Base-by-base conservation (phyloP, 2,113 vertebrate genomes). In the Nothoprocta pentlandii region DNA sequence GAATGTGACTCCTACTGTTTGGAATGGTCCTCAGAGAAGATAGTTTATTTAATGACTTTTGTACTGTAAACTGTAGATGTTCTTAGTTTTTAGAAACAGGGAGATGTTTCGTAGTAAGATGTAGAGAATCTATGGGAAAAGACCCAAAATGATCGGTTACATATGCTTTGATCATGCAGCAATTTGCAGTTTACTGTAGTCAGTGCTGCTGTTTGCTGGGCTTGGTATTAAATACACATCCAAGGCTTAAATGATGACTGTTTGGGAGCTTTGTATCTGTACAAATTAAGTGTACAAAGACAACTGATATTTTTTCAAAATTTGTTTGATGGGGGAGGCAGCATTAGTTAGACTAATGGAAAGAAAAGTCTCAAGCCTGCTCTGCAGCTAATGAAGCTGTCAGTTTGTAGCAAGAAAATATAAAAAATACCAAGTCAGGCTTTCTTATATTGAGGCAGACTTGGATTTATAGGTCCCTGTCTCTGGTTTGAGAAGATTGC, bases 21-120 rank as follows among this genome's bases (percentile, higher is more conserved):
- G 92, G 92, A 95, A 92, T 95, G 86, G 63, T 90, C 66, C 63
- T 90, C 51, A 58, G 92, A 73, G 53, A 58, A 82, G 62, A 61
- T 2, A 6, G 93, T 93, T 96, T 93, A 87, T 92, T 93, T 95
- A 93, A 66, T 81, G 49, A 46, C 61, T 95, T 91, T 56, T 46
- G 8, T 87, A 79, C 66, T 89, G 26, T 84, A 93, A 95, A 93
- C 90, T 61, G 34, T 47, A 44, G 93, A 19, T 13, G 13, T 90
- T 89, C 62, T 44, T 0, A 0, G 16, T 3, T 83, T 94, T 84
- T 44, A 69, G 74, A 32, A 75, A 47, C n/a, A 49, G 53, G 61
- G 41, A 64, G 74, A 22, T 32, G 30, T 61, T 71, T 88, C 28
- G 2, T 6, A 22, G 42, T 23, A 7, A 74, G 56, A 75, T 69